Evolutionary conservation across 2,113 vertebrate species (phyloP).

Genomic region (Thamnaconus septentrionalis): DNA sequence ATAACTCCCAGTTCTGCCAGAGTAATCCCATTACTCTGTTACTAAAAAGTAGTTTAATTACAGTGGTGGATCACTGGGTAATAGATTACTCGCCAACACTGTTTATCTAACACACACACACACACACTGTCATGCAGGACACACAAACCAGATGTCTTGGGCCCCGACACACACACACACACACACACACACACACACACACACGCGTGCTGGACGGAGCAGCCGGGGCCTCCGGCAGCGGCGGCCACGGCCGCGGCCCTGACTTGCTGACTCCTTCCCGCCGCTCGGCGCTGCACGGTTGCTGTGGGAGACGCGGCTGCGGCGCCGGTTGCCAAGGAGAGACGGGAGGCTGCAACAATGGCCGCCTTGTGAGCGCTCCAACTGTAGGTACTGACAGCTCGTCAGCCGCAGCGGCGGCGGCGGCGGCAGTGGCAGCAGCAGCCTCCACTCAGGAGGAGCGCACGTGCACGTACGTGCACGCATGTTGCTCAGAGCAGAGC

Average conservation of each 20-base stretch:
- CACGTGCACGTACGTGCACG: conserved; percentile 25
- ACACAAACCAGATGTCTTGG: conserved; percentile 72
- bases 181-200: conserved; percentile 45
- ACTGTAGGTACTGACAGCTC: conserved; percentile 78
- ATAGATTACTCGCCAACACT: too few species aligned
- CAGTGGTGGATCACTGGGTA: too few species aligned
- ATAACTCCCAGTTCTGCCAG: too few species aligned
- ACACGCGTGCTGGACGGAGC: too few species aligned
- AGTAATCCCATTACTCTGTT: too few species aligned
- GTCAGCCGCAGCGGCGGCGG: conserved; percentile 61
- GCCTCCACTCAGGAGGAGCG: background rate
- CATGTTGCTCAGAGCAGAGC: conserved; percentile 27
- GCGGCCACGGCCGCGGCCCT: conserved; percentile 77
- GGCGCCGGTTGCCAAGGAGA: conserved; percentile 86
- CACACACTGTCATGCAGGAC: conserved; percentile 31
- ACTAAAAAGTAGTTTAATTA: too few species aligned
- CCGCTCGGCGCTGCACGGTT: conserved; percentile 77
- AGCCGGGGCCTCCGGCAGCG: background rate
- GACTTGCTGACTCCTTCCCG: conserved; percentile 78
- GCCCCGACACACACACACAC: conserved; percentile 65
- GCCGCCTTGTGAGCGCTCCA: conserved; percentile 81
- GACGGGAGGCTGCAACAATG: conserved; percentile 85
- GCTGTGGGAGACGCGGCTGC: conserved; percentile 83
- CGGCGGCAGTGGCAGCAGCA: conserved; percentile 45
- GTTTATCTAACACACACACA: conserved; percentile 21